Conservation (phyloP, 2,113 vertebrate genomes). For the Pseudopipra pipra region DNA sequence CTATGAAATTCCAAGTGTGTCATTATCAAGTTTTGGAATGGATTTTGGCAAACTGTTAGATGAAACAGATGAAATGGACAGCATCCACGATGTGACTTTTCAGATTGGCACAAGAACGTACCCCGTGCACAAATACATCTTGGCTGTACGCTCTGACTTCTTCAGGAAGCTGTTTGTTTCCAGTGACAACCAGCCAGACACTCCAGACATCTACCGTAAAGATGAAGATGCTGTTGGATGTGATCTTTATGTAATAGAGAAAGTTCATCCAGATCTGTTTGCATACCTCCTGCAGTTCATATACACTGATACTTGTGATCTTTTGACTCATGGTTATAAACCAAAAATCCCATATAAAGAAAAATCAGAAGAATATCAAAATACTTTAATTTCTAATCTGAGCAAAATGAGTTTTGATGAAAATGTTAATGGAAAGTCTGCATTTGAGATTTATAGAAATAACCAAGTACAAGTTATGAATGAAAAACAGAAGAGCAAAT, state of each 20-base stretch:
- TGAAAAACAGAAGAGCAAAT: conserved; percentile 84
- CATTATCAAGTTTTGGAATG: conserved; percentile 84
- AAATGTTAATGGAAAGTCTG: conserved; percentile 77
- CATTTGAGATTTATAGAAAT: conserved; percentile 86
- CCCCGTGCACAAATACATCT: conserved; percentile 91
- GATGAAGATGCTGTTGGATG: conserved; percentile 89
- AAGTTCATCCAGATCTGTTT: conserved; percentile 86
- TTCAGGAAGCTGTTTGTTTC: conserved; percentile 85
- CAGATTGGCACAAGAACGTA: conserved; percentile 87
- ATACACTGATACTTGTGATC: conserved; percentile 92
- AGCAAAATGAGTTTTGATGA: conserved; percentile 80
- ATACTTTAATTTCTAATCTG: conserved; percentile 82
- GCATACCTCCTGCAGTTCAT: conserved; percentile 88
- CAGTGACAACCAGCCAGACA: conserved; percentile 47
- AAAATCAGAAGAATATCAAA: conserved; percentile 72
- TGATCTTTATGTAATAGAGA: conserved; percentile 88
- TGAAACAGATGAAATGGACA: conserved; percentile 91
- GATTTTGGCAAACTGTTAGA: conserved; percentile 86
- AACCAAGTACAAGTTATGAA: conserved; percentile 73
- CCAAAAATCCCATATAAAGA: conserved; percentile 71
- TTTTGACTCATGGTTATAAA: conserved; percentile 84
- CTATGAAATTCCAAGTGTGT: conserved; percentile 90
- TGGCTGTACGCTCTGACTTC: conserved; percentile 87
- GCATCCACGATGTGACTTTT: conserved; percentile 92
- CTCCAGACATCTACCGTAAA: conserved; percentile 75